Percentiles rank a stretch among this genome's conserved stretches.
Evolutionary conservation across 1,140 invertebrate species (phyloP).

Genomic region (Bathynomus jamesi): DNA sequence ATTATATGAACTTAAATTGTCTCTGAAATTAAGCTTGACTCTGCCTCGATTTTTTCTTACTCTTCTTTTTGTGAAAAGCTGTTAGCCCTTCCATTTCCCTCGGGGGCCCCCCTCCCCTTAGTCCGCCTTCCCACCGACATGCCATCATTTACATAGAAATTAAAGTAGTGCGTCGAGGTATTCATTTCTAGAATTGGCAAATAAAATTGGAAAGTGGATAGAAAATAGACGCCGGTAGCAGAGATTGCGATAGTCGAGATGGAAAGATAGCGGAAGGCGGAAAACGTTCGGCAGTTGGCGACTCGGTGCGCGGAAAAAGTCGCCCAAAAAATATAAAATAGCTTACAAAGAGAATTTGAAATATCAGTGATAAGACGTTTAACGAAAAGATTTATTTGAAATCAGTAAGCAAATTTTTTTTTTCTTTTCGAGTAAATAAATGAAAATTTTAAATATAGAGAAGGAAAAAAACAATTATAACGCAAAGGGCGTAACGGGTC

Average conservation of each 20-base stretch:
- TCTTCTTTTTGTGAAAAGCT: neutral
- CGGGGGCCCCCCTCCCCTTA: neutral
- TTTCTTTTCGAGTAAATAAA: too few species aligned
- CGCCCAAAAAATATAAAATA: too few species aligned
- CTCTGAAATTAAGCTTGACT: neutral
- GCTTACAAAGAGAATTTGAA: too few species aligned
- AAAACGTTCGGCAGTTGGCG: too few species aligned
- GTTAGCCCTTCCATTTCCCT: neutral
- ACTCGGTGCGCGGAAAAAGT: too few species aligned
- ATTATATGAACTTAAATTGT: neutral
- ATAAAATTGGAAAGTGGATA: neutral
- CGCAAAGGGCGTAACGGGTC: too few species aligned
- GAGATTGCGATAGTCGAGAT: neutral
- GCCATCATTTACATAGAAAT: conserved; percentile 1
- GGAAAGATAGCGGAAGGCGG: too few species aligned
- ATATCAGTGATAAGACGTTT: too few species aligned
- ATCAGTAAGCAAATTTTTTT: too few species aligned
- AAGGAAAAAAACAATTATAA: too few species aligned
- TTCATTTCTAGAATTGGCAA: neutral
- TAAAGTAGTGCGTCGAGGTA: neutral
- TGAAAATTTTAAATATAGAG: too few species aligned
- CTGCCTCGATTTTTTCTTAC: neutral
- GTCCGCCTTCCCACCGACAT: neutral
- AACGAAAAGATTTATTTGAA: too few species aligned
- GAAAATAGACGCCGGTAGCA: neutral